A percentile compares a stretch with the other conserved stretches of the same genome.
Evolutionary conservation across 2,888 invertebrate genomes (phyloP).

Genomic region (Amphimallon solstitiale): DNA sequence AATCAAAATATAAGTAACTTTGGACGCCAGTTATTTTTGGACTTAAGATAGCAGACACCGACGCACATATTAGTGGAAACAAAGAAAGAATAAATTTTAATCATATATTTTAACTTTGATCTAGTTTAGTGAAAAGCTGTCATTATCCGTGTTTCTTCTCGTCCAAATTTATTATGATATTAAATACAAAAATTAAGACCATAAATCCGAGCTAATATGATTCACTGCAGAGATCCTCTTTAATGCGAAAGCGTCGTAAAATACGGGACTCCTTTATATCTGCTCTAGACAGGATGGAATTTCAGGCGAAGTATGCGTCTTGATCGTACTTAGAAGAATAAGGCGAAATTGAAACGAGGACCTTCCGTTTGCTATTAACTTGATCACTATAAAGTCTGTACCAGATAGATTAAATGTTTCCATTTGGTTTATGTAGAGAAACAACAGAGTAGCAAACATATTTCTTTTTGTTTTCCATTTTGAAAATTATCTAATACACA

Average conservation of each 20-base stretch:
- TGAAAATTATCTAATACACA: no score
- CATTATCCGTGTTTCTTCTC: background rate
- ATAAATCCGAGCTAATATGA: slow-evolving; percentile 39
- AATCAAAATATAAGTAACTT: no score
- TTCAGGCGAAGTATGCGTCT: background rate
- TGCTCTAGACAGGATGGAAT: slow-evolving; percentile 32
- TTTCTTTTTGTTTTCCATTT: no score
- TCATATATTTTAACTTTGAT: slow-evolving; percentile 4
- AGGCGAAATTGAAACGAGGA: slow-evolving; percentile 2
- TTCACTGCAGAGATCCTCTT: slow-evolving; percentile 36
- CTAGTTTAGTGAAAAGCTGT: slow-evolving; percentile 8
- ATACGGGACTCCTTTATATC: slow-evolving; percentile 33
- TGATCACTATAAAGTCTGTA: background rate
- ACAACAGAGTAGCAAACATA: no score
- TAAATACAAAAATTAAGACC: slow-evolving; percentile 41
- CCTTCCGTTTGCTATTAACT: background rate
- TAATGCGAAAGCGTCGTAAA: slow-evolving; percentile 34
- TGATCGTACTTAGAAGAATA: background rate
- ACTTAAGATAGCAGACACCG: no score
- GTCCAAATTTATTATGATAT: slow-evolving; percentile 34
- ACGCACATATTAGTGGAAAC: background rate
- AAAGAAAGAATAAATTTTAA: slow-evolving; percentile 16
- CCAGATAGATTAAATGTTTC: no score
- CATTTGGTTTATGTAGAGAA: no score
- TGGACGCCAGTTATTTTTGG: no score